phyloP scores from a whole-genome alignment of 1,140 invertebrate genomes.

The Caenorhabditis elegans region WBcel235 BX284604.4:5653501-5654000 shows the following conservation, averaged over 20 bases:
- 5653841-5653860: slow-evolving; percentile 51
- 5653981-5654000: neutral
- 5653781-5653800: neutral
- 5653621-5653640: slow-evolving; percentile 18
- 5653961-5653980: neutral
- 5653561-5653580: neutral
- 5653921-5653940: neutral
- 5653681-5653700: slow-evolving; percentile 18
- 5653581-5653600: slow-evolving; percentile 33
- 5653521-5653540: neutral
- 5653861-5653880: slow-evolving; percentile 54
- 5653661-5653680: slow-evolving; percentile 36
- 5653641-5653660: slow-evolving; percentile 28
- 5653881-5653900: slow-evolving; percentile 39
- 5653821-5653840: slow-evolving; percentile 52
- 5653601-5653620: neutral
- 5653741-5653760: neutral
- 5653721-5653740: neutral
- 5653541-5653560: neutral
- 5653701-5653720: neutral
- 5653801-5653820: slow-evolving; percentile 43
- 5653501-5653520: neutral
- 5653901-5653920: neutral
- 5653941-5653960: neutral
- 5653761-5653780: neutral